phyloP scores from a whole-genome alignment of 2,888 invertebrate genomes.

The Morpho deidamia region DNA sequence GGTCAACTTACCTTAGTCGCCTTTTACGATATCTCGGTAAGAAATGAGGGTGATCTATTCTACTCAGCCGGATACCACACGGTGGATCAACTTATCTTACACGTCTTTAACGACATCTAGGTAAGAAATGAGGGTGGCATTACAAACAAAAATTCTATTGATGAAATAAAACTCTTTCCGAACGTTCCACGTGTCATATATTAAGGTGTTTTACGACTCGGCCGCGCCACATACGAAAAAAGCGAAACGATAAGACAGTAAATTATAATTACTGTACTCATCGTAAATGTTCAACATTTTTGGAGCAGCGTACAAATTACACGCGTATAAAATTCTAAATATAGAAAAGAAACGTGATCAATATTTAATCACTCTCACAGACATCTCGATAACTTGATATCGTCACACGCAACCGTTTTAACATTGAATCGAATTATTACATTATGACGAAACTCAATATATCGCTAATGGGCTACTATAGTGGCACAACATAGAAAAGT shows the following conservation, averaged over 20 bases:
- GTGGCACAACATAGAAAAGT: too few species aligned
- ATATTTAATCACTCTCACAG: constrained; percentile 10
- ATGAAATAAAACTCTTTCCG: background rate
- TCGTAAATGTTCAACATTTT: constrained; percentile 10
- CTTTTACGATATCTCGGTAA: too few species aligned
- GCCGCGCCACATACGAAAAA: constrained; percentile 4
- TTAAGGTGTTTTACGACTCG: constrained; percentile 9
- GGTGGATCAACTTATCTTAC: too few species aligned
- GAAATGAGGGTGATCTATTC: too few species aligned
- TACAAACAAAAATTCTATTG: background rate
- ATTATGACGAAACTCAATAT: background rate
- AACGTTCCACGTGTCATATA: background rate
- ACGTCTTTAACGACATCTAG: too few species aligned
- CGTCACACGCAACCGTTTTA: constrained; percentile 12
- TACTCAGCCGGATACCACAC: too few species aligned
- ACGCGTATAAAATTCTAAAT: constrained; percentile 7
- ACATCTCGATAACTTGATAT: constrained; percentile 11
- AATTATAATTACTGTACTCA: constrained; percentile 8
- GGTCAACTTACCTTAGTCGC: too few species aligned
- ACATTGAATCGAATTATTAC: background rate
- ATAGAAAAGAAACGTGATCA: constrained; percentile 5
- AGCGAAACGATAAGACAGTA: constrained; percentile 5
- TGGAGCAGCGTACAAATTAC: constrained; percentile 8
- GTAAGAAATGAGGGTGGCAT: too few species aligned
- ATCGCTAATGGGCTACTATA: background rate